Evolutionary conservation across 2,888 invertebrate genomes (phyloP), one percentile per base, ranked within the genome.

Genomic region (Drosophila picticornis): DNA sequence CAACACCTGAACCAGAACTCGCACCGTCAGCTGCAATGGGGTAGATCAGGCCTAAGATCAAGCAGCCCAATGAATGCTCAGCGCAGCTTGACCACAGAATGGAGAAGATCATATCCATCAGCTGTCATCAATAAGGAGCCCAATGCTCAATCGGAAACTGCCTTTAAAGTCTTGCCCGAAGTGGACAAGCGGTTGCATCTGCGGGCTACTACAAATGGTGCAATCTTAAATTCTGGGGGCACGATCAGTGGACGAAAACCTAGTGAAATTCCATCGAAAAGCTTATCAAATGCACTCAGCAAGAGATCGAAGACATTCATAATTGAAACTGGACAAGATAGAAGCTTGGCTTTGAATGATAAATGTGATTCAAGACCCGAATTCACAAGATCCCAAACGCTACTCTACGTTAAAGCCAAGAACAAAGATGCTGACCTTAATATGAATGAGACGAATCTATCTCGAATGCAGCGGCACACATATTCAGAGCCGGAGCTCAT

Each of bases 151-250:
- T 48, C 52, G 0, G 81, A 81, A 46, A 58, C 74, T 1, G 88
- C 90, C 11, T 76, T 93, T 36, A 95, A 96, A 94, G 96, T 97
- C 66, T 94, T 97, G 36, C 97, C 97, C 11, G 95, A 96, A 72
- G 93, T 95, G 67, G 95, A 95, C 13, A 96, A 96, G 78, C 81
- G 82, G 9, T 58, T 86, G 0, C 94, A 95, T 77, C 94, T 97
- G 63, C 95, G 97, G 74, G 95, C 96, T 67, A 97, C 97, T 4
- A 96, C 97, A 93, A 97, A 97, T 93, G 97, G 97, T 59, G 96
- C 95, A 87, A 97, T 97, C 90, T 94, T 97, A 64, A 96, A 96
- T 84, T 96, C 96, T 7, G 97, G 97, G 1, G 97, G 97, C 59
- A 97, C 97, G 76, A 96, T 97, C 91, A 96, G 96, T 84, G 96